Base-by-base conservation (phyloP, 2,797 vertebrate genomes). In the Gymnothorax reevesii region DNA sequence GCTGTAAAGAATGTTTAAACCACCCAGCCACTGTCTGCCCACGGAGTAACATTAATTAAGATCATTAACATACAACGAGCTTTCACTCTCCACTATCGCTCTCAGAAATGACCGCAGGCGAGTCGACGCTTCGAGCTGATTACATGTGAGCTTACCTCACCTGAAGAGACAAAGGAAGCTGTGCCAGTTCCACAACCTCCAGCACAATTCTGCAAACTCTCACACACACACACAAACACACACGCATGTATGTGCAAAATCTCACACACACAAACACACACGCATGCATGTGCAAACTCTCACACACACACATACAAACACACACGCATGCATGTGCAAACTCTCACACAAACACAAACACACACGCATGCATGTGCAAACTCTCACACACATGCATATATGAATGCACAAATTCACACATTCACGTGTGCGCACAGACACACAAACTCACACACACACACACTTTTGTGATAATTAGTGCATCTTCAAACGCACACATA, bases 61-160 rank as follows among this genome's bases (percentile, higher is more conserved):
- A 91, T 94, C 92, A 96, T 96, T 96, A 96, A 94, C 95, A 96
- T 96, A 94, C 90, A 85, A 87, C 84, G 13, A 82, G 84, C n/a
- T 84, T 17, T 75, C 60, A 84, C 89, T 91, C 90, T 92, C 87
- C 88, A 91, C 90, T 91, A 91, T 90, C 86, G 88, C 87, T 64
- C 87, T 90, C 88, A 87, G 87, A 89, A 94, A 96, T 96, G 94
- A 95, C 95, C 95, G 27, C 93, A 92, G 96, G 96, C 95, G 92
- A 96, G 94, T 93, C 91, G 92, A 85, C 60, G 92, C 94, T 95
- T 96, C 95, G 94, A 95, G 93, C 94, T 94, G 94, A 96, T 96
- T 96, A 96, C 95, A 95, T 95, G 94, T 93, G 91, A 90, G 93
- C 94, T 95, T 94, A 94, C 94, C 92, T 77, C 95, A 94, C 94